Percentiles rank a stretch among this genome's conserved stretches.
Conservation (phyloP, 2,797 vertebrate species). For the Sitta carolinensis region DNA sequence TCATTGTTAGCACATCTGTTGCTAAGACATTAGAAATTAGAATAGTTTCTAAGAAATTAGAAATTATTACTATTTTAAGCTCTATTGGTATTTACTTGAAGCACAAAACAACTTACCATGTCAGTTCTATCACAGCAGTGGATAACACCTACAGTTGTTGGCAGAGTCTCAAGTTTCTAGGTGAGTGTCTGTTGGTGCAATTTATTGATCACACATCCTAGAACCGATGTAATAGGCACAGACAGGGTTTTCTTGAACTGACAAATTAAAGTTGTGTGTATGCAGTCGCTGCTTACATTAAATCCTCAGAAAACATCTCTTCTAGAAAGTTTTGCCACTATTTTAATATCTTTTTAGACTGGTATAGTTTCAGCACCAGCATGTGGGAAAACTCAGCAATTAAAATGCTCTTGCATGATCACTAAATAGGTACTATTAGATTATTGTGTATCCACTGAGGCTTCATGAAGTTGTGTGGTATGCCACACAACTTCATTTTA, state of each 20-base stretch:
- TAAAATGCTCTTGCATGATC: background rate
- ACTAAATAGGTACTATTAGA: background rate
- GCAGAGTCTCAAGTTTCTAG: background rate
- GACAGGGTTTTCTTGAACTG: background rate
- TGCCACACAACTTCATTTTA: background rate
- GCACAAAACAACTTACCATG: background rate
- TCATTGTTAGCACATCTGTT: background rate
- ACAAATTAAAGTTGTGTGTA: rapidly evolving
- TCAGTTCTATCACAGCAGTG: background rate
- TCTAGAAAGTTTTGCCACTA: background rate
- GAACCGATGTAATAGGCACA: background rate
- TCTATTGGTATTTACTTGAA: background rate
- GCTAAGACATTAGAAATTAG: background rate
- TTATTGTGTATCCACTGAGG: background rate
- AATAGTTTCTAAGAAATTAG: background rate
- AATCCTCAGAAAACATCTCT: background rate
- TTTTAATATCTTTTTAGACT: background rate
- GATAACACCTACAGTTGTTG: background rate
- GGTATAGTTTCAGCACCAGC: background rate
- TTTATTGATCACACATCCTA: background rate
- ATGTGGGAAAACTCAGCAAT: background rate
- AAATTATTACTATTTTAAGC: background rate
- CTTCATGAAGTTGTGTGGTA: background rate
- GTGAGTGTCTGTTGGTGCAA: background rate
- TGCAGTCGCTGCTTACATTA: background rate